Conservation (phyloP, 2,797 vertebrate species). For the Xenops minutus region DNA sequence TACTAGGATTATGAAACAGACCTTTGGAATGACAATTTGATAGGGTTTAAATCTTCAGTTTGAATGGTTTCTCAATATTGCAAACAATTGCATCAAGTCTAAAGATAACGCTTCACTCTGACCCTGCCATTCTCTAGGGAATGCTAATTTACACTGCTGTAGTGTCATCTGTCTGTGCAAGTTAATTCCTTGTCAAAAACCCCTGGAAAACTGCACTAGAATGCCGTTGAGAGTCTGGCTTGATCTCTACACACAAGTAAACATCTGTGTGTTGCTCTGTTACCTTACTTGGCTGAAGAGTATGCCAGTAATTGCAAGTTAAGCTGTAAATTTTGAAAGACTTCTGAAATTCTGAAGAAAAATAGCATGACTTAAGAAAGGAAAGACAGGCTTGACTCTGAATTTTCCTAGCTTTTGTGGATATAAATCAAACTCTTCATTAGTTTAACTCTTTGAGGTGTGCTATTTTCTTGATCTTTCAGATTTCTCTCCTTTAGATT, state of each 20-base stretch:
- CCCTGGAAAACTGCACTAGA: not conserved
- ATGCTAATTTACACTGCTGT: not conserved
- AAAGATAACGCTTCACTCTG: not conserved
- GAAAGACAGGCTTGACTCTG: not conserved
- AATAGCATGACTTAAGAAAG: not conserved
- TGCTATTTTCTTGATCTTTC: not conserved
- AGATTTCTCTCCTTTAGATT: not conserved
- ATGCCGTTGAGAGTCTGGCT: not conserved
- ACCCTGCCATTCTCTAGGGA: not conserved
- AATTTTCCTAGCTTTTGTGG: not conserved
- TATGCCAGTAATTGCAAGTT: not conserved
- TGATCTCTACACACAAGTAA: not conserved
- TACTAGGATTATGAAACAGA: not conserved
- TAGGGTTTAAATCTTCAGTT: not conserved
- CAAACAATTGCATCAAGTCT: not conserved
- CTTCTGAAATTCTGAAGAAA: not conserved
- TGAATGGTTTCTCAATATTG: not conserved
- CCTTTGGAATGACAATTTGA: not conserved
- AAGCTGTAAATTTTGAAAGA: not conserved
- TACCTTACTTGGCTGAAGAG: not conserved
- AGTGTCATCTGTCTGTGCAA: not conserved
- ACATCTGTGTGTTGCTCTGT: not conserved
- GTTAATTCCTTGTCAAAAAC: not conserved
- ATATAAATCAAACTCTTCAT: not conserved
- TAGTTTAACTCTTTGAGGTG: not conserved